Evolutionary conservation across 2,797 vertebrate genomes (phyloP).

Genomic region (Bryconaethiops microstoma): DNA sequence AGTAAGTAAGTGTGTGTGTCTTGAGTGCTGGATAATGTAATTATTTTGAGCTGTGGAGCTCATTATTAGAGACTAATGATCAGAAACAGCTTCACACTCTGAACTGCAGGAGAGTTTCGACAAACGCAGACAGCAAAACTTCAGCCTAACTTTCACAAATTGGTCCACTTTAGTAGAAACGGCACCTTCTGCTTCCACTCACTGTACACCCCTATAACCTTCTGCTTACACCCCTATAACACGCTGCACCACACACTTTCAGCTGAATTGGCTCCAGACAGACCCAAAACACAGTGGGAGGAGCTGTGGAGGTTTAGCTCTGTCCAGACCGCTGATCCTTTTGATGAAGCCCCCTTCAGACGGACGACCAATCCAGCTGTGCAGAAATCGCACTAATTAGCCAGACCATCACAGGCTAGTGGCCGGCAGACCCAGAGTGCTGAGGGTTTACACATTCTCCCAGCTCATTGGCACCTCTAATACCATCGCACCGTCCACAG

Average conservation of each 20-base stretch:
- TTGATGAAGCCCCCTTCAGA: background rate
- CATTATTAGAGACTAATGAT: constrained; percentile 40
- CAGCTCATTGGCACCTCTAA: background rate
- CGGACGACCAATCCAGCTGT: constrained; percentile 85
- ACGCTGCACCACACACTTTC: background rate
- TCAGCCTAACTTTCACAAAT: too few species aligned
- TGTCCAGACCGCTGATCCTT: background rate
- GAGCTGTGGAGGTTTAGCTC: background rate
- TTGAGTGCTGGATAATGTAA: constrained; percentile 42
- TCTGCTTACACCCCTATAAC: too few species aligned
- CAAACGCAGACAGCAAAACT: background rate
- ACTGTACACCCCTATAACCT: too few species aligned
- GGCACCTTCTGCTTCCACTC: too few species aligned
- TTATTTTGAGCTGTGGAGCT: constrained; percentile 36
- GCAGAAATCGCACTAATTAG: constrained; percentile 99
- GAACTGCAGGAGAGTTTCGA: background rate
- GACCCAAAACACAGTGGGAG: background rate
- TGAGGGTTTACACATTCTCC: constrained; percentile 63
- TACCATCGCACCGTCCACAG: background rate
- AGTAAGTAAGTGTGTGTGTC: constrained; percentile 24
- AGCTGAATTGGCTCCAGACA: background rate
- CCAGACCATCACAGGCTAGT: constrained; percentile 78
- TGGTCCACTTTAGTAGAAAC: too few species aligned
- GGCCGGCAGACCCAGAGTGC: background rate
- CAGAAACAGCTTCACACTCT: background rate